Evolutionary conservation across 1,140 invertebrate species (phyloP), one percentile per base, ranked within the genome.

Genomic region (Coboldia fuscipes): DNA sequence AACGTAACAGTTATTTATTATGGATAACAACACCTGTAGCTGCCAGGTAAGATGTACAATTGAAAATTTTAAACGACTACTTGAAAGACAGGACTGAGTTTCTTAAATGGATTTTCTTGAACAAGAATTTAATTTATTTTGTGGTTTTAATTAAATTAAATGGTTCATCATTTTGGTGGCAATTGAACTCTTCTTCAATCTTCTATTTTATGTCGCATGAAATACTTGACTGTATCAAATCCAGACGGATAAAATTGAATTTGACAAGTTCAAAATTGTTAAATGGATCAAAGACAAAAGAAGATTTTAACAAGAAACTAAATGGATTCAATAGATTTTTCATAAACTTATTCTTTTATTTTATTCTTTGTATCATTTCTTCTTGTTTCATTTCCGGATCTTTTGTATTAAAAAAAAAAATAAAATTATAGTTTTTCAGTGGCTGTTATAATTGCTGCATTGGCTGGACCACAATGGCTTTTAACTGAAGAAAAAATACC

Each of bases 11-110:
- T 27, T 54, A 54, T 45, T 42, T 54, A 14, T 28, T 37, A 36
- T 54, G 51, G 51, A 48, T 54, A 13, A 28, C 49, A 30, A 54
- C 51, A 52, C 51, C 51, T 50, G 51, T 54, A 42, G 51, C 48
- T 9, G 51, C 51, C 18, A 54, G 51, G 51, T 54, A 31, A 23
- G 12, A 6, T 23, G 12, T 23, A 7, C 6, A 6, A 12, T 23
- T 12, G 12, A 7, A 12, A 23, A 23, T 23, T 23, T 23, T 23
- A 23, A 7, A 12, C 22, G 12, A 6, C 22, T 7, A 7, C 3
- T 16, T 4, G 14, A 4, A 10, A 4, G 16, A 30, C 12, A 15
- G 13, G 29, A 5, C 17, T 13, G 7, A 29, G 27, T 29, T 29
- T 29, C 27, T 29, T 29, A 8, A 29, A 29, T 29, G 5, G 7